phyloP scores from a whole-genome alignment of 2,888 invertebrate genomes.

The Drosophila mulleri region DNA sequence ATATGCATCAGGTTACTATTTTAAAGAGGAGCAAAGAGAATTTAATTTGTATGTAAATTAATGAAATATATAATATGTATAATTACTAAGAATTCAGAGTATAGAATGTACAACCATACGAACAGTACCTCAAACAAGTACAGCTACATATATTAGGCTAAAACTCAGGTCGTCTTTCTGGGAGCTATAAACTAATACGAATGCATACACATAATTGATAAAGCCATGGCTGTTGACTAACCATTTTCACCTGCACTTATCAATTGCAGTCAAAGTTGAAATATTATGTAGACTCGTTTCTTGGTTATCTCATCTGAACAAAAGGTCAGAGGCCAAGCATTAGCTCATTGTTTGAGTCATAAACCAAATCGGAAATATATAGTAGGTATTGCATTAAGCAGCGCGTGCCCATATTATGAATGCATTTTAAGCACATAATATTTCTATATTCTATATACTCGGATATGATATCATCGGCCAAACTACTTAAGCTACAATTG shows the following conservation, averaged over 20 bases:
- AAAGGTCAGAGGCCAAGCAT: conserved; percentile 28
- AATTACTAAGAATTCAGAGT: no score
- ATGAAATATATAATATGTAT: no score
- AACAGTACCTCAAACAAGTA: no score
- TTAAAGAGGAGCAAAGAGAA: no score
- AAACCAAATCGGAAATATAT: conserved; percentile 23
- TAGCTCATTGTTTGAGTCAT: conserved; percentile 40
- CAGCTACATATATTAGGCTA: no score
- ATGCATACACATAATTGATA: no score
- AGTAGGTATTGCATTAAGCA: conserved; percentile 9
- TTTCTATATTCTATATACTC: background rate
- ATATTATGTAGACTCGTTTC: background rate
- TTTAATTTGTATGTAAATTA: no score
- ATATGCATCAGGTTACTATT: no score
- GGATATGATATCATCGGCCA: conserved; percentile 35
- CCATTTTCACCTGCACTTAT: conserved; percentile 1
- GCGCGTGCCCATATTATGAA: conserved; percentile 3
- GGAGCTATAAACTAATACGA: no score
- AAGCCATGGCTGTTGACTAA: background rate
- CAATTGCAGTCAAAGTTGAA: conserved; percentile 9
- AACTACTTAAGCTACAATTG: background rate
- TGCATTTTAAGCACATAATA: conserved; percentile 8
- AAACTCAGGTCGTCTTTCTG: no score
- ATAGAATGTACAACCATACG: no score
- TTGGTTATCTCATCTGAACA: conserved; percentile 41